A percentile compares a stretch with the other conserved stretches of the same genome.
Evolutionary conservation across 2,888 invertebrate species (phyloP).

Genomic region (Drosophila paramelanica): DNA sequence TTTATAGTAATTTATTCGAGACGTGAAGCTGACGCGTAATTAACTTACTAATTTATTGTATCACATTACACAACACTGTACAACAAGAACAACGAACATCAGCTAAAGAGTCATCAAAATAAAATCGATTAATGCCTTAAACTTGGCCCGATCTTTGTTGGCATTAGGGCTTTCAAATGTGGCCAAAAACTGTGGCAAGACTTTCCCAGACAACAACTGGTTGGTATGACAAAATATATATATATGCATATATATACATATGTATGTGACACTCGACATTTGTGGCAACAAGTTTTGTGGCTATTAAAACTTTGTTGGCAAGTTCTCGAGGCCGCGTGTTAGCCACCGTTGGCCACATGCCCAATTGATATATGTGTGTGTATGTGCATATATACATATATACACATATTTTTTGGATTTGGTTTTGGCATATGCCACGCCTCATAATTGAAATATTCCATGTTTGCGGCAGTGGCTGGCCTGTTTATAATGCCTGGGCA

Average conservation of each 20-base stretch:
- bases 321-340: constrained; percentile 36
- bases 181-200: constrained; percentile 38
- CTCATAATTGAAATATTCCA: constrained; percentile 35
- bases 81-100: constrained; percentile 24
- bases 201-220: constrained; percentile 54
- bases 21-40: constrained; percentile 56
- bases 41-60: constrained; percentile 44
- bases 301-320: constrained; percentile 64
- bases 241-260: not conserved
- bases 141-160: constrained; percentile 6
- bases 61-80: constrained; percentile 28
- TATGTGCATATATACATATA: not conserved
- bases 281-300: constrained; percentile 54
- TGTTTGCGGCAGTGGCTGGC: constrained; percentile 16
- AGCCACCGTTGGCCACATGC: not conserved
- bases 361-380: constrained; percentile 24
- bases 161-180: not conserved
- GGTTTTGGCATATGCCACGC: constrained; percentile 38
- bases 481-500: constrained; percentile 38
- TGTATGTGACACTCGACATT: constrained; percentile 17
- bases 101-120: constrained; percentile 65
- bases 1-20: constrained; percentile 81
- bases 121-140: constrained; percentile 53
- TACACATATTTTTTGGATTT: constrained; percentile 14
- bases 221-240: constrained; percentile 40